Percentiles rank a stretch among this genome's conserved stretches.
Conservation (phyloP, 1,140 invertebrate species). For the Drosophila malerkotliana region DNA sequence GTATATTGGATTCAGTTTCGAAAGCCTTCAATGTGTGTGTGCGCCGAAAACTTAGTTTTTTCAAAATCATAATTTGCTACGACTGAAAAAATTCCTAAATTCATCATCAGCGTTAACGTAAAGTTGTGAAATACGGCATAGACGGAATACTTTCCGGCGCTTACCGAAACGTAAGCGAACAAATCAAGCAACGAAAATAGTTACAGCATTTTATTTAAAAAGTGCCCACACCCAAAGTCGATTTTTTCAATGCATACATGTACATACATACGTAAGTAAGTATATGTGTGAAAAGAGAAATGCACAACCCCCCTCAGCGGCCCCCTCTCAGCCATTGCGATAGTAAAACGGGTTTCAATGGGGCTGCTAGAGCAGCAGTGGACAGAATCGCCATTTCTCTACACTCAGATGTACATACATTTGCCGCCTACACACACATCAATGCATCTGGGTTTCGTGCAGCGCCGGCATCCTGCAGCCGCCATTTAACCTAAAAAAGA, state of each 20-base stretch:
- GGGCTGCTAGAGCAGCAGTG: slow-evolving; percentile 28
- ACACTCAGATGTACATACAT: slow-evolving; percentile 58
- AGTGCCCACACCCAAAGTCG: slow-evolving; percentile 76
- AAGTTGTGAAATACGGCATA: slow-evolving; percentile 39
- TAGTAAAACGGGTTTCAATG: slow-evolving; percentile 72
- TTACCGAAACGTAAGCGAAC: slow-evolving; percentile 60
- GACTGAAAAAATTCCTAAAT: slow-evolving; percentile 31
- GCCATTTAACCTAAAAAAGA: slow-evolving; percentile 72
- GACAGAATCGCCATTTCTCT: slow-evolving; percentile 69
- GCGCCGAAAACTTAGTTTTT: slow-evolving; percentile 59
- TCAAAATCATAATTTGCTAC: slow-evolving; percentile 63
- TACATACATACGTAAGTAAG: not conserved
- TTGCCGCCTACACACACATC: slow-evolving; percentile 67
- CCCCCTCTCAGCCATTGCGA: slow-evolving; percentile 11
- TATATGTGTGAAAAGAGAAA: slow-evolving; percentile 19
- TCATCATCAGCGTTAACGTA: slow-evolving; percentile 26
- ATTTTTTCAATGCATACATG: slow-evolving; percentile 66
- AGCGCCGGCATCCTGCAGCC: slow-evolving; percentile 71
- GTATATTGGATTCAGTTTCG: slow-evolving; percentile 43
- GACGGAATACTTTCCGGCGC: slow-evolving; percentile 51
- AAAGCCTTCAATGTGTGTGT: slow-evolving; percentile 50
- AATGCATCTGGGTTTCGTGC: slow-evolving; percentile 49
- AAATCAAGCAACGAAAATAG: slow-evolving; percentile 15
- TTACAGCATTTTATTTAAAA: slow-evolving; percentile 49
- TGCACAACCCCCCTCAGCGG: not conserved